Conservation (phyloP, 2,113 vertebrate species). For the Cariama cristata region DNA sequence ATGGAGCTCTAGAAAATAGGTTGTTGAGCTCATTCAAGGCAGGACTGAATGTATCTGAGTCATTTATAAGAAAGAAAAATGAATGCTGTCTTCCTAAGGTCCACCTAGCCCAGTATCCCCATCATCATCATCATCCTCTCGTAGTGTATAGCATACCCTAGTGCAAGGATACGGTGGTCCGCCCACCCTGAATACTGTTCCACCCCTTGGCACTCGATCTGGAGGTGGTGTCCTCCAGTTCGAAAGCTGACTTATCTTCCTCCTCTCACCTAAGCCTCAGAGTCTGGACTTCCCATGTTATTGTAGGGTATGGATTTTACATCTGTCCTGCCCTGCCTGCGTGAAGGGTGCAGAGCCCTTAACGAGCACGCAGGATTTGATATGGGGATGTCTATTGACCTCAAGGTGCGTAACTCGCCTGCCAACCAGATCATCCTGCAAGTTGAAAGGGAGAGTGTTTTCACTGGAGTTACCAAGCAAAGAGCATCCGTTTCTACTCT, state of each 20-base stretch:
- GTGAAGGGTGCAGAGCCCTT: neutral
- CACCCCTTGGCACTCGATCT: neutral
- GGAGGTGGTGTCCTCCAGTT: neutral
- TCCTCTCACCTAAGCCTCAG: neutral
- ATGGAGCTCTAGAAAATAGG: neutral
- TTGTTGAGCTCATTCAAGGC: neutral
- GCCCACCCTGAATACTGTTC: accelerated
- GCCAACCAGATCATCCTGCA: neutral
- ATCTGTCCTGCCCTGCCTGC: neutral
- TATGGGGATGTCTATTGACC: neutral
- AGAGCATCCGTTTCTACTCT: neutral
- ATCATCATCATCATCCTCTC: accelerated
- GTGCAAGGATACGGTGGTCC: neutral
- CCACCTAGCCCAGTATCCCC: neutral
- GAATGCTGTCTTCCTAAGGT: neutral
- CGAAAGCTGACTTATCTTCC: neutral
- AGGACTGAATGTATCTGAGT: neutral
- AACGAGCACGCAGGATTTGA: neutral
- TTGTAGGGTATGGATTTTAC: neutral
- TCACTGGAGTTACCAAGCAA: neutral
- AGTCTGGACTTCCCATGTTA: neutral
- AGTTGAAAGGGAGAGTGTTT: neutral
- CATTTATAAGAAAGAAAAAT: neutral
- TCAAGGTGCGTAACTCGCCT: neutral
- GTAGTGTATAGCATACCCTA: accelerated